Percentiles rank a stretch among this genome's conserved stretches.
phyloP scores from a whole-genome alignment of 2,113 vertebrate species.

The Salvelinus namaycush region DNA sequence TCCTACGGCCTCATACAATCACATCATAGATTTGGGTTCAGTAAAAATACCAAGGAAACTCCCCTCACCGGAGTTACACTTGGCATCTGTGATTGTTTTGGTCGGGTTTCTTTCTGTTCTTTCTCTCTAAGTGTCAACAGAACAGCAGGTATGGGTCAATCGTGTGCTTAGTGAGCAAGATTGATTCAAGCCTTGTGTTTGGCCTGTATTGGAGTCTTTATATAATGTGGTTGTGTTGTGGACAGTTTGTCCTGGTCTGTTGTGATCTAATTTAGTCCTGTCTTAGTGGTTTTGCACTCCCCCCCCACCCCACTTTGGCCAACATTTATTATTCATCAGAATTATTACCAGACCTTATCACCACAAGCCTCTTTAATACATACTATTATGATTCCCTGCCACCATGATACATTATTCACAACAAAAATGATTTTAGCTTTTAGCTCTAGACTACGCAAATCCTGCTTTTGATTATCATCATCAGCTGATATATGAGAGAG shows the following conservation, averaged over 20 bases:
- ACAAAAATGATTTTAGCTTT: conserved; percentile 61
- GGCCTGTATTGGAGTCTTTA: conserved; percentile 22
- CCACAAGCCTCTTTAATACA: conserved; percentile 58
- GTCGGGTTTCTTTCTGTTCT: neutral
- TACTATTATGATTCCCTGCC: conserved; percentile 58
- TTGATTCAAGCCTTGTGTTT: conserved; percentile 21
- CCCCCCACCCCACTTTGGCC: conserved; percentile 30
- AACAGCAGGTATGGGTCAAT: neutral
- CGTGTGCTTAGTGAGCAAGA: conserved; percentile 40
- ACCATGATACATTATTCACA: conserved; percentile 69
- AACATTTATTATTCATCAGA: conserved; percentile 68
- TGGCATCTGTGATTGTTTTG: too few relatives aligned
- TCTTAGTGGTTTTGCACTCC: conserved; percentile 42
- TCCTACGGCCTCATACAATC: too few relatives aligned
- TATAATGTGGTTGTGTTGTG: conserved; percentile 50
- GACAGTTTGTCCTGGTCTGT: conserved; percentile 48
- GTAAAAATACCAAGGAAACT: too few relatives aligned
- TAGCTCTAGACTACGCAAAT: conserved; percentile 71
- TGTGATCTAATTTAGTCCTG: conserved; percentile 55
- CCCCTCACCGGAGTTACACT: too few relatives aligned
- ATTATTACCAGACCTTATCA: conserved; percentile 61
- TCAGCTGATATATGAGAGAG: conserved; percentile 61
- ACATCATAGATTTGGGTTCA: too few relatives aligned
- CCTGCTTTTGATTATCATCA: conserved; percentile 68
- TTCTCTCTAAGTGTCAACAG: neutral